Evolutionary conservation across 2,888 invertebrate species (phyloP), one percentile per base, ranked within the genome.

Genomic region (Hemicrepidius hirtus): DNA sequence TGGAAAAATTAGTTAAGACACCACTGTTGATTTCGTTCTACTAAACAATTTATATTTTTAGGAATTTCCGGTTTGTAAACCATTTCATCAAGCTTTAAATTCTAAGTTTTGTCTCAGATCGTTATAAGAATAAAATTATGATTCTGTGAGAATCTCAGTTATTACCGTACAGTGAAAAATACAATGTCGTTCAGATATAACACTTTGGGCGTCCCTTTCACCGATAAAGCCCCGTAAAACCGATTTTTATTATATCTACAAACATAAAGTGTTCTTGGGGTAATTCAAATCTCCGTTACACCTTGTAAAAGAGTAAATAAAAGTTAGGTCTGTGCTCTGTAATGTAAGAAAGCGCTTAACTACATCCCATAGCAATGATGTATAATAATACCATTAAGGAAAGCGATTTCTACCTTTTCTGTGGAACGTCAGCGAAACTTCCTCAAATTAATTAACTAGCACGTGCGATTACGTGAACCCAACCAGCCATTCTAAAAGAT

Each of bases 361-460:
- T 41, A 44, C 16, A 55, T 44, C 44, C 41, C 44, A 41, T 66
- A 20, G 64, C 21, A 50, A 50, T 64, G 40, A 64, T 64, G 50
- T 37, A 53, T 64, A 50, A 64, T 64, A 64, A 50, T 64, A 40
- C 50, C 64, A 64, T 50, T 64, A 64, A 64, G 21, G 50, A 64
- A 53, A 64, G 21, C 64, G 55, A 57, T 66, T 65, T 66, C 55
- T 66, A 66, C 66, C 66, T 57, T 65, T 55, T 57, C 55, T 57
- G 55, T 32, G 57, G 41, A 57, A 53, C 66, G 24, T 57, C 66
- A 57, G 57, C 55, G 50, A 57, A 66, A 66, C 66, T 66, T 55
- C 66, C 57, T 28, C 66, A 66, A 66, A 55, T 66, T 66, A 66
- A 66, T 66, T 66, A 66, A 66, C 55, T 66, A 66, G 66, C 66